Evolutionary conservation across 2,113 vertebrate genomes (phyloP).

Genomic region (Pyrgilauda ruficollis): DNA sequence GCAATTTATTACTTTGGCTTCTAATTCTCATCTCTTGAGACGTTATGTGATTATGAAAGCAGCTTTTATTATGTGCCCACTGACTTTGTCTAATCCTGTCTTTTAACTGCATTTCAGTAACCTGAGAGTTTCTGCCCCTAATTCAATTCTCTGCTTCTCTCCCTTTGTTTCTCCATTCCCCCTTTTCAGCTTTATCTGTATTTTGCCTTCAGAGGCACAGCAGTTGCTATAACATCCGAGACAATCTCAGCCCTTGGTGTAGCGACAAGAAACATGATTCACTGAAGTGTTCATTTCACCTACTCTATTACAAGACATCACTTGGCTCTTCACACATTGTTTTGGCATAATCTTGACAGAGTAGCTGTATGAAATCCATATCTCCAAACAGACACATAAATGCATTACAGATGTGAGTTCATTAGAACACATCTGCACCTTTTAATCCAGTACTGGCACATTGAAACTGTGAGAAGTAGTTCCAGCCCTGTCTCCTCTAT

Average conservation of each 20-base stretch:
- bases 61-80: neutral
- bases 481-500: neutral
- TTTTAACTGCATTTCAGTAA: neutral
- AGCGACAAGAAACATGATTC: neutral
- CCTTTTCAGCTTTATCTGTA: neutral
- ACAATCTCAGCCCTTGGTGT: neutral
- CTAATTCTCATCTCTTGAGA: neutral
- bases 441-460: constrained; percentile 26
- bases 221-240: neutral
- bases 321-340: constrained; percentile 42
- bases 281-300: neutral
- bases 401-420: constrained; percentile 38
- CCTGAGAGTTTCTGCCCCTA: neutral
- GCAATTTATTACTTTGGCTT: neutral
- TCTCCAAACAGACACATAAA: constrained; percentile 11
- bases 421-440: constrained; percentile 46
- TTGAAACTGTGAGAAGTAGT: neutral
- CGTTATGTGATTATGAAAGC: constrained; percentile 8
- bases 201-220: neutral
- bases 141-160: neutral
- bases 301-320: constrained; percentile 1
- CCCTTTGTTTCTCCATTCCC: neutral
- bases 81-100: neutral
- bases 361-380: constrained; percentile 24
- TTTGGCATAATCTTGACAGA: constrained; percentile 57